Evolutionary conservation across 2,888 invertebrate genomes (phyloP).

Genomic region (Heliconius aoede): DNA sequence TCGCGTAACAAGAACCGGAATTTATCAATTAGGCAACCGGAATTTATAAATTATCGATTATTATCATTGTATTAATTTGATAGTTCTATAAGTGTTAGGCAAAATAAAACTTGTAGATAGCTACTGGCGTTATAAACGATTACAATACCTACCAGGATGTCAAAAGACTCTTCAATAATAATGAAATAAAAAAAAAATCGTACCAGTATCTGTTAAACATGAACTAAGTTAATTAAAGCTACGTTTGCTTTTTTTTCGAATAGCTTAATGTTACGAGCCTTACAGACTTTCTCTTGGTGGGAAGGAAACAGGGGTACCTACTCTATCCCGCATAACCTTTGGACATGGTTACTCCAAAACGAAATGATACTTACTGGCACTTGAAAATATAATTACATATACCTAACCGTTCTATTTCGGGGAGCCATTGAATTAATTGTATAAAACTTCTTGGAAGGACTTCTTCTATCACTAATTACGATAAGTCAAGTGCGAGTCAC

Average conservation of each 20-base stretch:
- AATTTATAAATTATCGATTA: background rate
- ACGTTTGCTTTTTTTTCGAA: too few species aligned
- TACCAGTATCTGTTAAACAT: too few species aligned
- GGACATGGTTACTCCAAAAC: background rate
- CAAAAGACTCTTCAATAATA: background rate
- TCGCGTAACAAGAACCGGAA: background rate
- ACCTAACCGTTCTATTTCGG: conserved; percentile 9
- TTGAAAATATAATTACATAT: background rate
- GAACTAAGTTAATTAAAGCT: too few species aligned
- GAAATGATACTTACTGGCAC: background rate
- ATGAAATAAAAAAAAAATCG: background rate
- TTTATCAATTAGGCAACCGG: background rate
- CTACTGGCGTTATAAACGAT: background rate
- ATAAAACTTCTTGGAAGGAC: conserved; percentile 17
- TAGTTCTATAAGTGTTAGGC: background rate
- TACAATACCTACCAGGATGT: background rate
- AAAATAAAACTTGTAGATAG: background rate
- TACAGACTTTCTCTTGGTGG: too few species aligned
- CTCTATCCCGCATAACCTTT: too few species aligned
- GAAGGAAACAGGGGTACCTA: too few species aligned
- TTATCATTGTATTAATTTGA: conserved; percentile 1
- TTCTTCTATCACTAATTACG: conserved; percentile 22
- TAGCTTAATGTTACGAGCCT: too few species aligned
- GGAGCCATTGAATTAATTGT: conserved; percentile 17
- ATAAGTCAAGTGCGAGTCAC: conserved; percentile 21